Percentiles rank a stretch among this genome's conserved stretches.
phyloP scores from a whole-genome alignment of 2,888 invertebrate genomes.

The Acanthococcus lagerstroemiae region DNA sequence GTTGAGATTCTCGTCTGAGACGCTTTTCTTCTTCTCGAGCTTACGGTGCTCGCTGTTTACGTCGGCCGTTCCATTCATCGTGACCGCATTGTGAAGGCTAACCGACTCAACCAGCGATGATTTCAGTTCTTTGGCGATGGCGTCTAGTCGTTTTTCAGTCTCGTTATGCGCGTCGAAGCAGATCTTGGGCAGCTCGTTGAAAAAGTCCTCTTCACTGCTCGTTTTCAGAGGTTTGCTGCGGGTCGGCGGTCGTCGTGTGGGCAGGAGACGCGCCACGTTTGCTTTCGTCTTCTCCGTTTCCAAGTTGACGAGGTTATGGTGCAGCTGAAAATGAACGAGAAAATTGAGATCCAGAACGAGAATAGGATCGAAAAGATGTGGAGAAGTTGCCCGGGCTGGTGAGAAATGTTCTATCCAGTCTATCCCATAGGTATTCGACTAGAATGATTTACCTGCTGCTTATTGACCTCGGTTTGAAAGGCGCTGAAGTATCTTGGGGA shows the following conservation, averaged over 20 bases:
- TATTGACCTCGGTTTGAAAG: no score
- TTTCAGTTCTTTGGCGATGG: no score
- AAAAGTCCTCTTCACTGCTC: neutral
- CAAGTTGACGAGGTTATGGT: constrained; percentile 41
- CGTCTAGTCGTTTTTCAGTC: neutral
- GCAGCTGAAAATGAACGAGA: neutral
- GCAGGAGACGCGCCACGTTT: constrained; percentile 44
- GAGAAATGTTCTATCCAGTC: no score
- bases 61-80: no score
- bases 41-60: neutral
- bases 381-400: no score
- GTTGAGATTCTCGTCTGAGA: constrained; percentile 47
- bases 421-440: no score
- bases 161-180: neutral
- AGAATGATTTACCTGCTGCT: no score
- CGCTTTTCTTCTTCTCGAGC: constrained; percentile 42
- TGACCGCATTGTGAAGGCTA: no score
- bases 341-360: no score
- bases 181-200: neutral
- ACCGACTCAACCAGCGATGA: neutral
- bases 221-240: constrained; percentile 35
- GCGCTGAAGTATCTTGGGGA: no score
- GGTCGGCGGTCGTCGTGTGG: constrained; percentile 46
- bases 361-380: no score
- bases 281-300: constrained; percentile 47